Percentiles rank a stretch among this genome's conserved stretches.
phyloP scores from a whole-genome alignment of 2,888 invertebrate genomes.

The Lycaena phlaeas region DNA sequence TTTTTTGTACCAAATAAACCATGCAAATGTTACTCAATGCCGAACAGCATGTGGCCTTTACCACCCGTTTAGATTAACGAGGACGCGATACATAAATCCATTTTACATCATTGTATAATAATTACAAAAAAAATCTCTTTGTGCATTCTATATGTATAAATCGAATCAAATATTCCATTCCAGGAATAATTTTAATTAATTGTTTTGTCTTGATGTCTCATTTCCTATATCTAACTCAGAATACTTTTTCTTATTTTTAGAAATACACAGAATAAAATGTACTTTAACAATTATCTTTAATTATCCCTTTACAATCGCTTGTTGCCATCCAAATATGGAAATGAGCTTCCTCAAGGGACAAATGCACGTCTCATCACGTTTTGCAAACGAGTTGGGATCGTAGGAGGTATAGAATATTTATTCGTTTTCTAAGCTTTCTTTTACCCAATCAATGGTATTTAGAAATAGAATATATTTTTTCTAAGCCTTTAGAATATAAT shows the following conservation, averaged over 20 bases:
- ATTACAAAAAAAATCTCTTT: too few species aligned
- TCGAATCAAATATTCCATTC: too few species aligned
- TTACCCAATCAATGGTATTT: not conserved
- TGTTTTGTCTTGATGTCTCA: too few species aligned
- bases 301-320: constrained; percentile 6
- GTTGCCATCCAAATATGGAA: constrained; percentile 7
- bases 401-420: constrained; percentile 8
- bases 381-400: constrained; percentile 4
- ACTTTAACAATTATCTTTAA: constrained; percentile 2
- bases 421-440: constrained; percentile 1
- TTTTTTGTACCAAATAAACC: constrained; percentile 32
- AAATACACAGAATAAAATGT: not conserved
- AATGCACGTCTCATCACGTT: constrained; percentile 8
- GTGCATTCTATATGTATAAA: too few species aligned
- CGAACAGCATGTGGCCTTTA: constrained; percentile 44
- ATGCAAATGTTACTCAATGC: constrained; percentile 50
- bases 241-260: too few species aligned
- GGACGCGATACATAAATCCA: too few species aligned
- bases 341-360: constrained; percentile 8
- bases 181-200: too few species aligned
- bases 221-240: too few species aligned
- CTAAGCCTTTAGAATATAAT: too few species aligned
- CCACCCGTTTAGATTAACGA: constrained; percentile 38
- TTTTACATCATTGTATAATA: too few species aligned
- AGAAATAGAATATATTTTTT: too few species aligned